Evolutionary conservation across 2,113 vertebrate genomes (phyloP).

Genomic region (Tor tambroides): DNA sequence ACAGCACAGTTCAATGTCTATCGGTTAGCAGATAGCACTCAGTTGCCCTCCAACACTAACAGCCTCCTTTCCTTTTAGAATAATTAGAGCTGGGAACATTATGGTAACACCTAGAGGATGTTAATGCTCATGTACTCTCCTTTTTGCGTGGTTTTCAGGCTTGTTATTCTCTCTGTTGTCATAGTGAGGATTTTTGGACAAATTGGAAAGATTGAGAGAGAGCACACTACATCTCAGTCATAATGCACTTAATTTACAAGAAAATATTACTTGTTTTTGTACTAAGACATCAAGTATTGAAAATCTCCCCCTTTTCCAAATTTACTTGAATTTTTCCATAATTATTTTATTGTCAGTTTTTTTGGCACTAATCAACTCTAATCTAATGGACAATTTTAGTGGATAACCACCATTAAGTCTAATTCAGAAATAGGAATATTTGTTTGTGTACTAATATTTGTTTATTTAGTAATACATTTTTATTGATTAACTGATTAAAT

Average conservation of each 20-base stretch:
- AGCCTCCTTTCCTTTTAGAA: slow-evolving; percentile 38
- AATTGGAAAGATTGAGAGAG: neutral
- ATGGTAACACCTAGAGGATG: neutral
- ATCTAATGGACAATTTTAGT: neutral
- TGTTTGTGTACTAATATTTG: neutral
- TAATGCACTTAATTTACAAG: neutral
- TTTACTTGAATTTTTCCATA: neutral
- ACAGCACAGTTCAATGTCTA: slow-evolving; percentile 27
- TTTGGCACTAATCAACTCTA: neutral
- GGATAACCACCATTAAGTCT: neutral
- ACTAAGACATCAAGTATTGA: neutral
- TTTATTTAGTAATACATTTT: neutral
- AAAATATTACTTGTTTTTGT: neutral
- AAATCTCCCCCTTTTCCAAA: neutral
- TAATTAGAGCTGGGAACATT: slow-evolving; percentile 40
- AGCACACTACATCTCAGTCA: neutral
- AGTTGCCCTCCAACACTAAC: slow-evolving; percentile 37
- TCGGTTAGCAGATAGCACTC: slow-evolving; percentile 31
- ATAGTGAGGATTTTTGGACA: slow-evolving; percentile 27
- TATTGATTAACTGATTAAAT: neutral
- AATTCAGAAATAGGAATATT: neutral
- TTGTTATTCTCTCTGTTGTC: slow-evolving; percentile 4
- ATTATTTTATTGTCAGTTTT: neutral
- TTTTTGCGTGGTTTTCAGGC: slow-evolving; percentile 21
- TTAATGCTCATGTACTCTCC: slow-evolving; percentile 12